Evolutionary conservation across 2,797 vertebrate genomes (phyloP).

Genomic region (Spatula clypeata): DNA sequence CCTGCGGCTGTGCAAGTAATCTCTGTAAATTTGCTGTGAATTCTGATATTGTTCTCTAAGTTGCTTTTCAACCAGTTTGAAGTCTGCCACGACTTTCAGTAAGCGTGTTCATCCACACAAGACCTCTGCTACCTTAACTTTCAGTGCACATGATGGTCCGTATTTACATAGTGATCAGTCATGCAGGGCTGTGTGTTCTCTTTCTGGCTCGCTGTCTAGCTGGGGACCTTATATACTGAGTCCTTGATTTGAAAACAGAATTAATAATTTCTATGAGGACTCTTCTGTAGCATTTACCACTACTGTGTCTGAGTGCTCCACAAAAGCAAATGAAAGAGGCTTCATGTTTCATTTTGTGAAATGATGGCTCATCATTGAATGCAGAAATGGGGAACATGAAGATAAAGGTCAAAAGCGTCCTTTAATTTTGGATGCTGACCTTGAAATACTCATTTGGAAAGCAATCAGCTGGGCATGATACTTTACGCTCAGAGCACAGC

Average conservation of each 20-base stretch:
- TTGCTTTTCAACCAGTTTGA: neutral
- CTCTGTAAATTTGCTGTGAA: neutral
- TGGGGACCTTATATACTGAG: neutral
- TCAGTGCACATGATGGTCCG: neutral
- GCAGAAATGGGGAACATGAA: neutral
- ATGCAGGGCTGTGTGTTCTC: neutral
- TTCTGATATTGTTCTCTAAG: neutral
- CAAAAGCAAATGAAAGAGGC: neutral
- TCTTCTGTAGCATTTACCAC: neutral
- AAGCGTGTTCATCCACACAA: neutral
- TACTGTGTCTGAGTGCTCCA: neutral
- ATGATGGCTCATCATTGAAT: neutral
- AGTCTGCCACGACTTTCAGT: neutral
- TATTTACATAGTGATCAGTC: neutral
- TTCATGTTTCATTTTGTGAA: neutral
- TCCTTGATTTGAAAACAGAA: neutral
- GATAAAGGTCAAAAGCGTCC: slow-evolving; percentile 24
- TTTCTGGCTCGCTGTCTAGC: neutral
- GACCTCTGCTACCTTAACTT: neutral
- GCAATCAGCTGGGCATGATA: neutral
- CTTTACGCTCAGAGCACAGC: neutral
- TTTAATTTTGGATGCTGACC: neutral
- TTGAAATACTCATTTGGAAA: slow-evolving; percentile 7
- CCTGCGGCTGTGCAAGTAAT: fast-evolving
- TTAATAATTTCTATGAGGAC: neutral